Base-by-base conservation (phyloP, 2,888 invertebrate species). In the Dolichopus griseipennis region DNA sequence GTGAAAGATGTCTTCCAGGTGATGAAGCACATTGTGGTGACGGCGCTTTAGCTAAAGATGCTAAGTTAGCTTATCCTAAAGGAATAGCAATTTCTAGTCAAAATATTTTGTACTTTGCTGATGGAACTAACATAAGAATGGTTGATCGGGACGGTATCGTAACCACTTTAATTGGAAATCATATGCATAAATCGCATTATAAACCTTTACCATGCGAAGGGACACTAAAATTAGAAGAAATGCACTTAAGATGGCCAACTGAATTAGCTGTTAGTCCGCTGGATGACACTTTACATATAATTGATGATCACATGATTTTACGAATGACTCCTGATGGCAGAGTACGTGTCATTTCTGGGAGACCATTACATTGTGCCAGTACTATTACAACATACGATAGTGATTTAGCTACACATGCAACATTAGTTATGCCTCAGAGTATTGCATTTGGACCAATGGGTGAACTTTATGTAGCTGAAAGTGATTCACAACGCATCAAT, bases 11-110 rank as follows among this genome's bases (percentile, higher is more conserved):
- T 79, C 83, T 95, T 4, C 95, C 95, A 0, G 94, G 95, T 3
- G 95, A 95, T 78, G 93, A 94, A 78, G 93, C 94, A 0, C 93
- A 94, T 75, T 99, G 98, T 79, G 98, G 98, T 0, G 98, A 98
- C 77, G 96, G 95, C 1, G 95, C 94, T 0, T 81, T 92, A 65
- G 97, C 97, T 0, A 86, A 92, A 68, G 93, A 95, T 77, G 97
- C 98, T 0, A 95, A 95, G 79, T 85, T 99, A 9, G 93, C 95
- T 0, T 96, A 95, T 79, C 96, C 97, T 0, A 98, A 98, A 84
- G 96, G 96, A 74, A 93, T 97, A 18, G 95, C 97, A 0, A 93
- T 97, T 0, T 93, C 94, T 0, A 90, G 90, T 18, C 94, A 96
- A 75, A 96, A 95, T 72, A 89, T 94, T 0, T 81, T 97, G 0